phyloP scores from a whole-genome alignment of 1,140 invertebrate genomes.

The Berghia stephanieae region DNA sequence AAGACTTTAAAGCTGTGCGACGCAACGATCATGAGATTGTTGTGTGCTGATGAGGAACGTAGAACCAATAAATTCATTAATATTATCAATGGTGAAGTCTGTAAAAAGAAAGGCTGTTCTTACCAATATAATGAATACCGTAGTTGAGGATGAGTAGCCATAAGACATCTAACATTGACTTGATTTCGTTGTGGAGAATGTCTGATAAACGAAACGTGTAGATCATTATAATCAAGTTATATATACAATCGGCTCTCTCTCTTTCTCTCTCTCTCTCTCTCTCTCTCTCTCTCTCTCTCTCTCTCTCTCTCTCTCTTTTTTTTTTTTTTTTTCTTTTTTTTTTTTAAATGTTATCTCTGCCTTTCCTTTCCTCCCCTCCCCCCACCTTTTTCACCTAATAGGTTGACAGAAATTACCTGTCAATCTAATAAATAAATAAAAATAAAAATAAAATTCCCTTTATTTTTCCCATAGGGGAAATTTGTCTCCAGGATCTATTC shows the following conservation, averaged over 20 bases:
- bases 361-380: no score
- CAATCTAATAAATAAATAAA: not conserved
- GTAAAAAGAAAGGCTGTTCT: no score
- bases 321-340: not conserved
- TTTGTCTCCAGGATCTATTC: no score
- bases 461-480: no score
- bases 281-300: conserved; percentile 13
- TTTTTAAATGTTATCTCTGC: not conserved
- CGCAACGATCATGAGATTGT: no score
- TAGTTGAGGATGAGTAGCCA: conserved; percentile 61
- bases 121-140: conserved; percentile 55
- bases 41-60: no score
- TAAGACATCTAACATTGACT: conserved; percentile 56
- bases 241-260: not conserved
- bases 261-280: not conserved
- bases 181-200: conserved; percentile 57
- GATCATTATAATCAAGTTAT: not conserved
- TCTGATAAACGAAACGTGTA: conserved; percentile 48
- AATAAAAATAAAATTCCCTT: not conserved
- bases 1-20: no score
- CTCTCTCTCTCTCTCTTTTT: not conserved
- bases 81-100: no score
- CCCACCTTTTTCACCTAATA: no score
- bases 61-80: no score
- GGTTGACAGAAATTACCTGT: not conserved